Evolutionary conservation across 1,140 invertebrate genomes (phyloP).

Genomic region (Melipona quadrifasciata): DNA sequence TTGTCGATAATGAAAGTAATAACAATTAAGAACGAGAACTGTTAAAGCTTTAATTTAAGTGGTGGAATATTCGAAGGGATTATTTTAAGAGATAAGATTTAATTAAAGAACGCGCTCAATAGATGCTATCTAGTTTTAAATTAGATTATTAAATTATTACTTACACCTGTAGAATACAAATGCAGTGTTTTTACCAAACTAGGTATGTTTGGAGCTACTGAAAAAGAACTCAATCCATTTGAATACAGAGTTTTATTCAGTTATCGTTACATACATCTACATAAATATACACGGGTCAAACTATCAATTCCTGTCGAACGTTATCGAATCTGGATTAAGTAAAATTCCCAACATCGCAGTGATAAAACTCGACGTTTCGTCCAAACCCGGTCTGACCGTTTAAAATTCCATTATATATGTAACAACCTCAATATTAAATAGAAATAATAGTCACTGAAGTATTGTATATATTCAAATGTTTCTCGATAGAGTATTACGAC

Average conservation of each 20-base stretch:
- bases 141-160: not conserved
- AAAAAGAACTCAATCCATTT: not conserved
- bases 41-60: not conserved
- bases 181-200: not conserved
- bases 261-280: not conserved
- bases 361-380: not conserved
- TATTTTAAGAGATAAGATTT: not conserved
- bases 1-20: not conserved
- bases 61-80: not conserved
- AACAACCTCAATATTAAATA: not conserved
- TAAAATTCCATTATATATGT: no score
- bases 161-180: not conserved
- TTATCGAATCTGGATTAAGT: not conserved
- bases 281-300: not conserved
- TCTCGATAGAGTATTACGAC: not conserved
- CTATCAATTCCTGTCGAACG: not conserved
- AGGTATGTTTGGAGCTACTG: not conserved
- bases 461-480: no score
- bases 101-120: not conserved
- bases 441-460: not conserved
- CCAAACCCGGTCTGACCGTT: not conserved
- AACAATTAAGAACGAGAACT: not conserved
- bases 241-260: not conserved
- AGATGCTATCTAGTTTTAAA: no score
- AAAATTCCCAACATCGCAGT: not conserved